Percentiles rank a stretch among this genome's conserved stretches.
These are phyloP conservation scores for Xestia c-nigrum DNA, from an alignment of 2,888 invertebrate genomes.

Conservation along the genomic window DNA sequence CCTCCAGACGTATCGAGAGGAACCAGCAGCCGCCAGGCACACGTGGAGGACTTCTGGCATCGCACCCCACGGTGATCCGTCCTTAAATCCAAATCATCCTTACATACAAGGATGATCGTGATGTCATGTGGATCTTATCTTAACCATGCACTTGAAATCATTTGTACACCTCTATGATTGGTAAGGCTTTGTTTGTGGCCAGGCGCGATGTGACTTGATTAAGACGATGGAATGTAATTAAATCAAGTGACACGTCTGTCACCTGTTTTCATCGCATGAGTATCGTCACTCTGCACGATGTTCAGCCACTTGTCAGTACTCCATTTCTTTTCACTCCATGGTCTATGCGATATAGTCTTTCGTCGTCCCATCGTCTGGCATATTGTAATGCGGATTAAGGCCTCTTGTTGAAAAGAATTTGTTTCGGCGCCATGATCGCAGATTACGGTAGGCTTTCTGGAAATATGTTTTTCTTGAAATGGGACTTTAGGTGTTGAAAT, in stretches of 20 bases:
- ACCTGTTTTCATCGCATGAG: background rate
- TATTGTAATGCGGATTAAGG: conserved; percentile 64
- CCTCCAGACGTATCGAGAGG: no score
- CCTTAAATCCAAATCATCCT: no score
- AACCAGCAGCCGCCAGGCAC: no score
- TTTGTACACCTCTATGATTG: no score
- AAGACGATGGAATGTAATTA: background rate
- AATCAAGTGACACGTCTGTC: background rate
- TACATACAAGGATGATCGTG: no score
- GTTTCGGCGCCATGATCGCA: conserved; percentile 56
- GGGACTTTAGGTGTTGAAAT: background rate
- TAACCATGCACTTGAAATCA: no score
- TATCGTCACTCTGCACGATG: background rate
- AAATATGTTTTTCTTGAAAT: conserved; percentile 46
- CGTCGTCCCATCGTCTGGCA: conserved; percentile 36
- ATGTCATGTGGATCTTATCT: no score
- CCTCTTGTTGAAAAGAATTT: conserved; percentile 56
- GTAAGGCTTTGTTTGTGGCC: background rate
- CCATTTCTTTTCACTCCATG: conserved; percentile 17
- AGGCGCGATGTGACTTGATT: background rate
- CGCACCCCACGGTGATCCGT: background rate
- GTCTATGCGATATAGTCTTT: conserved; percentile 27
- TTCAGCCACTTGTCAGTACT: background rate
- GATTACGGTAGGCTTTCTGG: conserved; percentile 37
- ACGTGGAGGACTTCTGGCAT: no score